These are phyloP conservation scores for Oreochromis mossambicus DNA, from an alignment of 2,797 vertebrate species.

Conservation along the genomic window DNA sequence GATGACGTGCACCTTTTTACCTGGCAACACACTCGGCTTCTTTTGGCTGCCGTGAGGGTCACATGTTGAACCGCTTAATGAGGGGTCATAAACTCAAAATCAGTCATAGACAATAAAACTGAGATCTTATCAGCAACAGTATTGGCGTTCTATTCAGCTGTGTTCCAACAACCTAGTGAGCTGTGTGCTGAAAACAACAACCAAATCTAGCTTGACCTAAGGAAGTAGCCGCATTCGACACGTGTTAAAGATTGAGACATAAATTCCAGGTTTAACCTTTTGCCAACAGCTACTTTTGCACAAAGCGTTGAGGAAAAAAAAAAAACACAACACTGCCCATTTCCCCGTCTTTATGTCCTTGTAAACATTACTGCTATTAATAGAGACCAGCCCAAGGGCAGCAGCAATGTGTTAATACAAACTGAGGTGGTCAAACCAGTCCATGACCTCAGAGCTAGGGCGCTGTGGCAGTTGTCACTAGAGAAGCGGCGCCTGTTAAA, in stretches of 20 bases:
- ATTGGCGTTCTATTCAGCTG: neutral
- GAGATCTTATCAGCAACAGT: conserved; percentile 31
- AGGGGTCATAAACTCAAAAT: conserved; percentile 52
- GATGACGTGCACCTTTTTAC: conserved; percentile 21
- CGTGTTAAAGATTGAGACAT: neutral
- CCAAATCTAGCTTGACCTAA: neutral
- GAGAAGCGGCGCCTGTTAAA: conserved; percentile 12
- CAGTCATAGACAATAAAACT: conserved; percentile 52
- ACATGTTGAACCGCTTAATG: conserved; percentile 53
- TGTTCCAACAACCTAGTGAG: neutral
- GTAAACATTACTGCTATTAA: conserved; percentile 67
- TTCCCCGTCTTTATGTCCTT: conserved; percentile 45
- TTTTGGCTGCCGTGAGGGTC: conserved; percentile 17
- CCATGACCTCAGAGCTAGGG: conserved; percentile 52
- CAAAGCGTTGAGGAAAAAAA: neutral
- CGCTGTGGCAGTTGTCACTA: conserved; percentile 34
- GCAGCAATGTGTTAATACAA: conserved; percentile 48
- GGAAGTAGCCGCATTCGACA: conserved; percentile 1
- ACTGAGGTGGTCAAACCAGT: conserved; percentile 62
- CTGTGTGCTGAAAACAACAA: conserved; percentile 1
- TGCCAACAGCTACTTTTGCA: neutral
- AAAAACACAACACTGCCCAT: neutral
- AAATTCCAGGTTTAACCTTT: neutral
- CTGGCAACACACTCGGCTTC: conserved; percentile 33
- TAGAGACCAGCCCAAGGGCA: conserved; percentile 60